Base-by-base conservation (phyloP, 2,888 invertebrate species). In the Trachelus troglodyta region DNA sequence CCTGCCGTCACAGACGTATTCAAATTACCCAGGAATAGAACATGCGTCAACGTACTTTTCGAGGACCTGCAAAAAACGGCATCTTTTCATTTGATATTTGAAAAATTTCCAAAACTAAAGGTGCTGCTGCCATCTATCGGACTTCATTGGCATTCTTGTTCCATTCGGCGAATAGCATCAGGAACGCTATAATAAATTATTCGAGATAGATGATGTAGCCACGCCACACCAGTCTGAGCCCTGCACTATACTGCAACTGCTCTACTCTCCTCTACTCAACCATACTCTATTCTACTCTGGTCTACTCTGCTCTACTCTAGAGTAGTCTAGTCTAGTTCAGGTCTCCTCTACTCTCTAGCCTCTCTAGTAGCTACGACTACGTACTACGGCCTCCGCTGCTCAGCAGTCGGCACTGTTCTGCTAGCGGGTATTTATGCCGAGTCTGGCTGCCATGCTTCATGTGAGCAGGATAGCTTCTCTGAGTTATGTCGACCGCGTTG, bases 191-290 rank as follows among this genome's bases (percentile, higher is more conserved):
- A 90, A 91, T 91, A 91, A 90, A 91, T 91, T 91, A 91, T 90
- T 90, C 89, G 88, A 90, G 90, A 90, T 90, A 90, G 91, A 91
- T 90, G 91, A 91, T 90, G 90, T 91, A 90, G 89, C 90, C 89
- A 91, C 88, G 90, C 90, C 90, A 90, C 89, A 88, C 88, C 87
- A 88, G 88, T 87, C 89, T 90, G 89, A 89, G 87, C 88, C 87
- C 84, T 81, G 84, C 81, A 71, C 71, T 71, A 83, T 82, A 56
- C 56, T 56, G 56, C 56, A 56, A 56, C 56, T 56, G 56, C 56
- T 23, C 56, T 56, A 56, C 56, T 56, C 56, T 56, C 56, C 56
- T 56, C 56, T 56, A 56, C 56, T 56, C 56, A 56, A 56, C 56
- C 15, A 23, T 56, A 56, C 56, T 56, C 56, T 56, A 56, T 56